Percentiles rank a stretch among this genome's conserved stretches.
Conservation (phyloP, 2,113 vertebrate species). For the Jacana jacana region DNA sequence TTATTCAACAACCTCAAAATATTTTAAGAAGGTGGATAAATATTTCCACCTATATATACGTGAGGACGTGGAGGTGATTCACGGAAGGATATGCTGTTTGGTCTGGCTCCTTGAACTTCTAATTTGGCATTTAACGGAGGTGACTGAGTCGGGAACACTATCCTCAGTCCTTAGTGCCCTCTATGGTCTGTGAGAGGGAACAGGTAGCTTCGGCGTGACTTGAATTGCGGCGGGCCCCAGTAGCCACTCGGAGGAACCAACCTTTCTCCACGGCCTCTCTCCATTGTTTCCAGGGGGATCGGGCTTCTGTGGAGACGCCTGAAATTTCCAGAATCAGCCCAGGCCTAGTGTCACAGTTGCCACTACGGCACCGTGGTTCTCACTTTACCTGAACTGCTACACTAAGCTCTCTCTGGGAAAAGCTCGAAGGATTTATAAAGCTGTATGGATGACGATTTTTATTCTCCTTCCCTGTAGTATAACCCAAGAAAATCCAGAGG, state of each 20-base stretch:
- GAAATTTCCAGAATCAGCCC: background rate
- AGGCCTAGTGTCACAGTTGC: background rate
- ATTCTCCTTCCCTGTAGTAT: background rate
- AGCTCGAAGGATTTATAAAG: background rate
- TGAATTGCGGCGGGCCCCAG: rapidly evolving
- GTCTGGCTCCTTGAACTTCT: background rate
- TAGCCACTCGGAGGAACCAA: background rate
- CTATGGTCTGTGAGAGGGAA: background rate
- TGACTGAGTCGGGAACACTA: background rate
- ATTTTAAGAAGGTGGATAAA: background rate
- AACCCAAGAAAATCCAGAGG: background rate
- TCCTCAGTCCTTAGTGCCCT: background rate
- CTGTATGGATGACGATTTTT: background rate
- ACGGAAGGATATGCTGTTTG: background rate
- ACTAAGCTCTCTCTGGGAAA: background rate
- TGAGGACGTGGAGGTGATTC: background rate
- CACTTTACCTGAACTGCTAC: background rate
- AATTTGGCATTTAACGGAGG: background rate
- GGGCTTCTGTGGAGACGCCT: background rate
- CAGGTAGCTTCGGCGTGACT: background rate
- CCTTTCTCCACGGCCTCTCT: background rate
- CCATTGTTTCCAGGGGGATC: background rate
- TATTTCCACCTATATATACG: background rate
- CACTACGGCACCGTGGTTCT: background rate
- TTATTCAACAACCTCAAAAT: background rate